phyloP scores from a whole-genome alignment of 23 tunicate species.

The Botrylloides violaceus region DNA sequence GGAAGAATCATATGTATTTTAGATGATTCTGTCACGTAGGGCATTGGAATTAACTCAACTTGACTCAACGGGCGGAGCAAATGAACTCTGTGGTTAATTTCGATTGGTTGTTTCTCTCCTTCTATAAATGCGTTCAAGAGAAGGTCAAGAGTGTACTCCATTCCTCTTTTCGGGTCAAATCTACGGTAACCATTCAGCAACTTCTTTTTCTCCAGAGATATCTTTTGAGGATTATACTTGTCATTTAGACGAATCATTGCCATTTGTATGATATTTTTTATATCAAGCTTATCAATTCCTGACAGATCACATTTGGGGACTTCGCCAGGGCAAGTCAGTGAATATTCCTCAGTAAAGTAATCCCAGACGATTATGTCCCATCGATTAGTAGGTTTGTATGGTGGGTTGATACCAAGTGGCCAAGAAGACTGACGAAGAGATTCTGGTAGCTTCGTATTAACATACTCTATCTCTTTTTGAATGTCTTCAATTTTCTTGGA shows the following conservation, averaged over 20 bases:
- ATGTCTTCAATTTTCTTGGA: constrained; percentile 73
- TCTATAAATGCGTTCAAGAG: constrained; percentile 55
- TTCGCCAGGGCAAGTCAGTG: constrained; percentile 97
- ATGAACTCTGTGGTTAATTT: constrained; percentile 87
- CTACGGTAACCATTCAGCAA: constrained; percentile 89
- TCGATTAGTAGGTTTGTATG: constrained; percentile 80
- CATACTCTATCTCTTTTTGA: constrained; percentile 81
- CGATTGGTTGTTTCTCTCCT: constrained; percentile 48
- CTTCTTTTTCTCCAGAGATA: constrained; percentile 62
- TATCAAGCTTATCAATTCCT: constrained; percentile 89
- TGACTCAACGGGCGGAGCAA: constrained; percentile 87
- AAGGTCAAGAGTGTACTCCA: constrained; percentile 97
- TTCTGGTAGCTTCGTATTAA: constrained; percentile 81
- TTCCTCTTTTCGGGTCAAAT: constrained; percentile 98
- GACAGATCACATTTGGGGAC: constrained; percentile 89
- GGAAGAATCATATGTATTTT: constrained; percentile 71
- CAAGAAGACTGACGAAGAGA: constrained; percentile 67
- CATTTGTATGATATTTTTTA: constrained; percentile 74
- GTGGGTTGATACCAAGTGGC: constrained; percentile 99
- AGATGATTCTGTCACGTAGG: constrained; percentile 95
- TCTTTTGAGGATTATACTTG: constrained; percentile 78
- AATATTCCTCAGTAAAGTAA: constrained; percentile 95
- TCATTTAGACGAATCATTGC: constrained; percentile 90
- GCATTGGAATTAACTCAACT: constrained; percentile 98
- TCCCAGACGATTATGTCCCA: constrained; percentile 99